Percentiles rank a stretch among this genome's conserved stretches.
These are phyloP conservation scores for Craterocephalus amniculus DNA, from an alignment of 2,797 vertebrate genomes.

Conservation along the genomic window DNA sequence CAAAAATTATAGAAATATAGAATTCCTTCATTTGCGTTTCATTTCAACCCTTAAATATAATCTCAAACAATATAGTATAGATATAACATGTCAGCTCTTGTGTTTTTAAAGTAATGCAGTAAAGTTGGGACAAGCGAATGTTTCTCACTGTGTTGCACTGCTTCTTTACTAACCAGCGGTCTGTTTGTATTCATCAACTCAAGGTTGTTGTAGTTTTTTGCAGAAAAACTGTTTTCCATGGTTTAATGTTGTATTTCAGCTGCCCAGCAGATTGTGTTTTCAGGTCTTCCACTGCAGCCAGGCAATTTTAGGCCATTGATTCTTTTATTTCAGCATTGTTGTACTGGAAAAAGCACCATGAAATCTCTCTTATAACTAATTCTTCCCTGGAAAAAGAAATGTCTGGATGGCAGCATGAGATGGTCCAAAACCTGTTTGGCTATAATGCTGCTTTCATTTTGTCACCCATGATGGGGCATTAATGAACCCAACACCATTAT, in stretches of 20 bases:
- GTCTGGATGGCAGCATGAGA: not conserved
- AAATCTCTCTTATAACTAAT: not conserved
- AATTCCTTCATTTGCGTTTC: not conserved
- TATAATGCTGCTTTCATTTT: no score
- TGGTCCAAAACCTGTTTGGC: not conserved
- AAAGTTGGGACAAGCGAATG: not conserved
- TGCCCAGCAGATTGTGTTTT: not conserved
- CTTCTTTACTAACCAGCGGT: not conserved
- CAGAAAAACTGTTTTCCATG: not conserved
- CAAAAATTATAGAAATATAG: no score
- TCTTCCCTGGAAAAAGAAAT: not conserved
- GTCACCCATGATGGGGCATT: no score
- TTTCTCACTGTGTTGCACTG: conserved; percentile 3
- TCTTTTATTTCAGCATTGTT: not conserved
- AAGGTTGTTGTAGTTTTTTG: not conserved
- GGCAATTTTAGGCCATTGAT: not conserved
- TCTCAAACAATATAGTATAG: not conserved
- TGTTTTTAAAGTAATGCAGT: no score
- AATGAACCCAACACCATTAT: not conserved
- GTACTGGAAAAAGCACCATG: not conserved
- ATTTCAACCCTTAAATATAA: not conserved
- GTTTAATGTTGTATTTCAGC: not conserved
- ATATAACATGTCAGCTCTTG: not conserved
- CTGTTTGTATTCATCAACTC: not conserved
- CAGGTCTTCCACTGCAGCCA: not conserved